Conservation (phyloP, 2,797 vertebrate genomes). For the Squalus acanthias region DNA sequence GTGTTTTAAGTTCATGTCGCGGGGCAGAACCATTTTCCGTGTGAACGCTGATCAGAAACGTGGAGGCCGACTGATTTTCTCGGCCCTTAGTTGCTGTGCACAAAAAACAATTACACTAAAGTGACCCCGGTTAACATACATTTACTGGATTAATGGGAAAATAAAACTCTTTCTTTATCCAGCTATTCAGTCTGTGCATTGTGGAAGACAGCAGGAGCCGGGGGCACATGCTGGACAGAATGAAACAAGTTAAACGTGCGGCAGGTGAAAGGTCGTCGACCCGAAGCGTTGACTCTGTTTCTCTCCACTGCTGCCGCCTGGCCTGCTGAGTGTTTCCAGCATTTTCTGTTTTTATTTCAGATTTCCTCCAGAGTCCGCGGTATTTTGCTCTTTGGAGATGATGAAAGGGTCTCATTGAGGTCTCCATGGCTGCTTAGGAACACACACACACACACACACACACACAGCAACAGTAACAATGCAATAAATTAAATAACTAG, state of each 20-base stretch:
- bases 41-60: neutral
- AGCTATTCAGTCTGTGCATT: neutral
- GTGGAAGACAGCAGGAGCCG: neutral
- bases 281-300: neutral
- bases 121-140: neutral
- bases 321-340: neutral
- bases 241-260: neutral
- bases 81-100: neutral
- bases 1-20: neutral
- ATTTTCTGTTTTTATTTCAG: neutral
- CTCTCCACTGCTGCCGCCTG: neutral
- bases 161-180: neutral
- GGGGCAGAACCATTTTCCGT: neutral
- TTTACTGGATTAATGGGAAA: slow-evolving; percentile 20
- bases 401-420: neutral
- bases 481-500: neutral
- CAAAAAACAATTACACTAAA: neutral
- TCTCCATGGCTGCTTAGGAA: neutral
- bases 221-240: neutral
- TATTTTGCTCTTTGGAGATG: neutral
- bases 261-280: neutral
- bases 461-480: neutral
- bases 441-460: too few relatives aligned
- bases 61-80: neutral
- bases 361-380: neutral